phyloP scores from a whole-genome alignment of 2,113 vertebrate species.

The Pavo muticus region DNA sequence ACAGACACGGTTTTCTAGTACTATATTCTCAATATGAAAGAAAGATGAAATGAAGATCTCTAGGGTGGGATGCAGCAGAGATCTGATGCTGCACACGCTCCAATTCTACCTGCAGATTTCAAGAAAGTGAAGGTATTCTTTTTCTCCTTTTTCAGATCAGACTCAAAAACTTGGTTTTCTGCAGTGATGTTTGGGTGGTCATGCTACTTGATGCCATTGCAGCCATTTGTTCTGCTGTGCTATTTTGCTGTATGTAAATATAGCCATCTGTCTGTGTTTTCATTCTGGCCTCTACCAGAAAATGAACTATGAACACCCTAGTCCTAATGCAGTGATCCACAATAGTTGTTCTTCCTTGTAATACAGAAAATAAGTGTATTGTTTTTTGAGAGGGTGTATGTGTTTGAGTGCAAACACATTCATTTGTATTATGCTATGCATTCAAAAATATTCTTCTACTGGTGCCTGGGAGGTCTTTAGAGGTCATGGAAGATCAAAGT shows the following conservation, averaged over 20 bases:
- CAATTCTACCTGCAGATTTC: neutral
- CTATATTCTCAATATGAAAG: neutral
- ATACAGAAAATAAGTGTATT: accelerated
- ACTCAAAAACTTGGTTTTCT: neutral
- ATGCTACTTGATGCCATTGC: neutral
- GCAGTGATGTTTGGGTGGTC: neutral
- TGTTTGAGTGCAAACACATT: neutral
- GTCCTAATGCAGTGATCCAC: neutral
- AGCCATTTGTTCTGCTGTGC: neutral
- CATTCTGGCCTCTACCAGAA: neutral
- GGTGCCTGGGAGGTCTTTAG: neutral
- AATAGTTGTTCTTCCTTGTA: neutral
- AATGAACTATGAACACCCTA: neutral
- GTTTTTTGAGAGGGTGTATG: neutral
- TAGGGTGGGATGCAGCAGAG: neutral
- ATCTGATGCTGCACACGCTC: neutral
- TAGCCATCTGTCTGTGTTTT: neutral
- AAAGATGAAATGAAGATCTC: neutral
- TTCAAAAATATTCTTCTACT: neutral
- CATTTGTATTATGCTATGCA: accelerated
- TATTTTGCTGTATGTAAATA: neutral
- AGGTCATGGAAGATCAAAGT: neutral
- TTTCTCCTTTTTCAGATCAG: neutral
- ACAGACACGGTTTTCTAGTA: neutral
- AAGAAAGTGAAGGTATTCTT: neutral